Evolutionary conservation across 2,888 invertebrate species (phyloP).

Genomic region (Mimachlamys varia): DNA sequence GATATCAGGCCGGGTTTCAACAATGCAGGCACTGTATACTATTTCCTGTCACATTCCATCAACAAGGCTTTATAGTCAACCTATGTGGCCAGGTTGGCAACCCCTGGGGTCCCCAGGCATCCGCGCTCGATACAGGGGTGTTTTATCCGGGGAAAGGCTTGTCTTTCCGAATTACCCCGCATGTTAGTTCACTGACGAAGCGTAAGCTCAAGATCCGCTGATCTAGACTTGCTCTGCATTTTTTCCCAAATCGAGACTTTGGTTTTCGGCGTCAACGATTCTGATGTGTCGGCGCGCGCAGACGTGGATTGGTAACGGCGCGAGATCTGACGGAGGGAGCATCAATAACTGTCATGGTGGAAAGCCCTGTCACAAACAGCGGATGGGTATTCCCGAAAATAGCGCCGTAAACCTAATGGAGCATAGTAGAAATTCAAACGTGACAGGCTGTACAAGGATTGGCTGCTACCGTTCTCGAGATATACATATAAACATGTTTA

Average conservation of each 20-base stretch:
- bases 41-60: background rate
- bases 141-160: constrained; percentile 11
- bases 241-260: constrained; percentile 10
- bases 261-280: constrained; percentile 29
- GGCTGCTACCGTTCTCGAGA: background rate
- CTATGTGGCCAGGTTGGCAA: background rate
- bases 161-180: background rate
- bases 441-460: background rate
- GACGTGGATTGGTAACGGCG: constrained; percentile 14
- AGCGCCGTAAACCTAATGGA: constrained; percentile 24
- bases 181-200: constrained; percentile 17
- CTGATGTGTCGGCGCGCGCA: constrained; percentile 22
- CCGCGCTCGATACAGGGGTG: constrained; percentile 16
- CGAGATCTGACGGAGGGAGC: constrained; percentile 1
- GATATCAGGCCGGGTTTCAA: background rate
- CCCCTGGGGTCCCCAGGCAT: background rate
- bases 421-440: background rate
- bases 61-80: background rate
- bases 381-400: background rate
- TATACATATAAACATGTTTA: background rate
- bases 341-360: constrained; percentile 26
- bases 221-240: background rate
- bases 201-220: background rate
- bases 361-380: constrained; percentile 19
- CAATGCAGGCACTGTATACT: background rate